A percentile compares a stretch with the other conserved stretches of the same genome.
These are phyloP conservation scores for Pipistrellus kuhlii DNA, from an alignment of 2,797 vertebrate genomes.

Conservation along the genomic window DNA sequence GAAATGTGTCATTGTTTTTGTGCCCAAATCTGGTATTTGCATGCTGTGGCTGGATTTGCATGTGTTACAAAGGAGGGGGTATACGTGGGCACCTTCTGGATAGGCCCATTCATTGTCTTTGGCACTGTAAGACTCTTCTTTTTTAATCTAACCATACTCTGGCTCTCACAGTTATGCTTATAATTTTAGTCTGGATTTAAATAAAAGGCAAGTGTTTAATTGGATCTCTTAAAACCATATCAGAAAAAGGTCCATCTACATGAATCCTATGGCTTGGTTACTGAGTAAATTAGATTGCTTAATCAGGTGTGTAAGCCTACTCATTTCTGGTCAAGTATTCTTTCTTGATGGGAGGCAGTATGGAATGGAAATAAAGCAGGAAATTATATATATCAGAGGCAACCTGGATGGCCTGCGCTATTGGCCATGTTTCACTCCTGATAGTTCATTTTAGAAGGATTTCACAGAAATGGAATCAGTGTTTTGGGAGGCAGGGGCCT, in stretches of 20 bases:
- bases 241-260: background rate
- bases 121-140: slow-evolving; percentile 39
- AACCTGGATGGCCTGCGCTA: background rate
- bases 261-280: slow-evolving; percentile 8
- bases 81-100: slow-evolving; percentile 42
- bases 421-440: background rate
- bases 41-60: slow-evolving; percentile 82
- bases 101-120: slow-evolving; percentile 54
- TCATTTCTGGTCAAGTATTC: slow-evolving; percentile 10
- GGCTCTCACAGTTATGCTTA: slow-evolving; percentile 40
- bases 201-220: slow-evolving; percentile 53
- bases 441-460: slow-evolving; percentile 36
- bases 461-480: background rate
- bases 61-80: slow-evolving; percentile 74
- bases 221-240: slow-evolving; percentile 60
- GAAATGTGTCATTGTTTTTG: slow-evolving; percentile 85
- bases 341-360: slow-evolving; percentile 49
- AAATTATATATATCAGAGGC: slow-evolving; percentile 32
- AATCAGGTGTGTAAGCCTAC: background rate
- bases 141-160: slow-evolving; percentile 62
- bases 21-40: slow-evolving; percentile 79
- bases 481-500: background rate
- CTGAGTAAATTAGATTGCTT: slow-evolving; percentile 23
- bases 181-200: slow-evolving; percentile 62
- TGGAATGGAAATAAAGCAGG: slow-evolving; percentile 39